Percentiles rank a stretch among this genome's conserved stretches.
These are phyloP conservation scores for Lasioglossum calceatum DNA, from an alignment of 2,888 invertebrate genomes.

Conservation along the genomic window DNA sequence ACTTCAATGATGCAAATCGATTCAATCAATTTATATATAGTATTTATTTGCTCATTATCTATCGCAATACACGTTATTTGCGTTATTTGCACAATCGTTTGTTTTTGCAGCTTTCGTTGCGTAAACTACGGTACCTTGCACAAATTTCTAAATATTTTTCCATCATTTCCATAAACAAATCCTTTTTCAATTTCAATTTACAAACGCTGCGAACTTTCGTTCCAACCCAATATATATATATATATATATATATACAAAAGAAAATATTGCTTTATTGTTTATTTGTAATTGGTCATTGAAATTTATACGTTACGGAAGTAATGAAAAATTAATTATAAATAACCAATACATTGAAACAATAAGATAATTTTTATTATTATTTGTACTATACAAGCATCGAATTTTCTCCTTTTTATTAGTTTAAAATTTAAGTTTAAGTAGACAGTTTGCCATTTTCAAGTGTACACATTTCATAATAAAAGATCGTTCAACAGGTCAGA, in stretches of 20 bases:
- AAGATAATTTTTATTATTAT: not conserved
- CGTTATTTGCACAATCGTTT: not conserved
- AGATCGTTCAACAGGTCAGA: constrained; percentile 42
- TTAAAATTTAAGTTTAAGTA: not conserved
- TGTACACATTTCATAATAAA: not conserved
- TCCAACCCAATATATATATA: not conserved
- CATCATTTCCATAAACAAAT: not conserved
- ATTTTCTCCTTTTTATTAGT: not conserved
- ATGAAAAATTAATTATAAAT: not conserved
- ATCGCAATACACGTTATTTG: not conserved
- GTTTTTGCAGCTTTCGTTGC: not conserved
- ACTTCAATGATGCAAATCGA: not conserved
- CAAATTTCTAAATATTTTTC: not conserved
- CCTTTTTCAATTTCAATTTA: no score
- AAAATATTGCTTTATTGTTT: not conserved
- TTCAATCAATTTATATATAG: not conserved
- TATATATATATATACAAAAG: not conserved
- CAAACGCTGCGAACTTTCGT: no score
- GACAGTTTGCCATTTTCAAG: not conserved
- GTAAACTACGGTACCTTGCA: not conserved
- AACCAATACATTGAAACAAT: not conserved
- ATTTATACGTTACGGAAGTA: not conserved
- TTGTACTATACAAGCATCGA: not conserved
- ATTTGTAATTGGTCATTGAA: not conserved
- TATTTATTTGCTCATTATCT: not conserved